Base-by-base conservation (phyloP, 2,113 vertebrate genomes). In the Poicephalus gulielmi region DNA sequence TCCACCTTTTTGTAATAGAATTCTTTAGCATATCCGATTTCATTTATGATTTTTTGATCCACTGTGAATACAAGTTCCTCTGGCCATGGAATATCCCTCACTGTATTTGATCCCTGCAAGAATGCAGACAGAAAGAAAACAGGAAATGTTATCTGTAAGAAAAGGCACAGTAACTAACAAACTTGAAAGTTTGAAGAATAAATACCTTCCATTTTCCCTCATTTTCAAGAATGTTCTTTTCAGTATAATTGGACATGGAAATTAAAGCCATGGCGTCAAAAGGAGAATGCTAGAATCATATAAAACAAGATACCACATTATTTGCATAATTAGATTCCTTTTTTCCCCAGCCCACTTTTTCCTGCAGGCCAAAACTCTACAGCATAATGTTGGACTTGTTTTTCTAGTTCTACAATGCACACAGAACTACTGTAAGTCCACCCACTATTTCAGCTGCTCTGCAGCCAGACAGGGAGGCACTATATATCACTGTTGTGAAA, bases 161-260 rank as follows among this genome's bases (percentile, higher is more conserved):
- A 83, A n/a, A 30, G 11, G 50, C 20, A 62, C n/a, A 60, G 17
- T 43, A 83, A 47, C n/a, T 39, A 17, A 57, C 62, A 78, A 33
- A 39, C 27, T 74, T 15, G 17, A 44, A 86, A 64, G n/a, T 37
- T 88, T 86, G 60, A 82, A 91, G 35, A 35, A 87, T 16, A 84
- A 91, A 95, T 98, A 99, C 99, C 99, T 99, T 99, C 99, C 99
- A 99, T 78, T 97, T 98, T 79, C 99, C 99, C 59, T 98, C 98
- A 55, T 92, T 97, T 85, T 98, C 98, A 89, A 98, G 85, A 73
- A 99, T 63, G 81, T 98, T 98, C 95, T 98, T 96, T 92, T 99
- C 99, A 1, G 98, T 30, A 64, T 98, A 98, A 97, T 97, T 76
- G 49, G 97, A 97, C 95, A 99, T 63, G 35, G 97, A 97, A 91